A percentile compares a stretch with the other conserved stretches of the same genome.
phyloP scores from a whole-genome alignment of 2,888 invertebrate genomes.

The Thera obeliscata region DNA sequence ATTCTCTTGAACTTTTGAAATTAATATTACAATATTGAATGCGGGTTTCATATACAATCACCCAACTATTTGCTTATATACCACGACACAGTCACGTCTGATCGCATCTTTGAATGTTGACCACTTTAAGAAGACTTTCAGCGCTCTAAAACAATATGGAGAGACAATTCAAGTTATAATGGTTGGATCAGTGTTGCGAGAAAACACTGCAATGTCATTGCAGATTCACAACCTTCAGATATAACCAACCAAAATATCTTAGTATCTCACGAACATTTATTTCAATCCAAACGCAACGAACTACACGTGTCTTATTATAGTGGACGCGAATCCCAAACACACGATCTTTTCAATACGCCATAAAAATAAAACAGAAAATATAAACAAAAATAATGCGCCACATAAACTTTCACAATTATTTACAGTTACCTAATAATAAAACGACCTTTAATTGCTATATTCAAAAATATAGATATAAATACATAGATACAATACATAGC shows the following conservation, averaged over 20 bases:
- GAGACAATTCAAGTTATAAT: slow-evolving; percentile 37
- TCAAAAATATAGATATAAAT: slow-evolving; percentile 82
- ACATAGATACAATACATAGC: slow-evolving; percentile 80
- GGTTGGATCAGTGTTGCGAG: slow-evolving; percentile 40
- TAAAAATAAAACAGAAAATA: slow-evolving; percentile 75
- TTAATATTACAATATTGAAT: slow-evolving; percentile 85
- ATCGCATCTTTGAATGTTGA: slow-evolving; percentile 61
- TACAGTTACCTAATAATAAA: slow-evolving; percentile 78
- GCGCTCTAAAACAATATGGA: slow-evolving; percentile 29
- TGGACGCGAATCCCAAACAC: slow-evolving; percentile 57
- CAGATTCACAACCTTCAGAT: slow-evolving; percentile 44
- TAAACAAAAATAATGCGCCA: slow-evolving; percentile 76
- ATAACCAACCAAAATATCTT: slow-evolving; percentile 38
- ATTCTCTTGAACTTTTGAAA: slow-evolving; percentile 84
- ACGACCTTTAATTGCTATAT: slow-evolving; percentile 75
- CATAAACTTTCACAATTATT: slow-evolving; percentile 82
- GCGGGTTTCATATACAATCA: slow-evolving; percentile 83
- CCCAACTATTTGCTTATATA: slow-evolving; percentile 83
- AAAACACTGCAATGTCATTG: slow-evolving; percentile 37
- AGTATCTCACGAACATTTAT: slow-evolving; percentile 37
- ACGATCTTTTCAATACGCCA: slow-evolving; percentile 71
- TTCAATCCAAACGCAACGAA: slow-evolving; percentile 36
- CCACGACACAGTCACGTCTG: slow-evolving; percentile 81
- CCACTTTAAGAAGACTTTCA: slow-evolving; percentile 53
- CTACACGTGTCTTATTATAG: slow-evolving; percentile 47